phyloP scores from a whole-genome alignment of 2,797 vertebrate genomes.

The Anguilla obscura region DNA sequence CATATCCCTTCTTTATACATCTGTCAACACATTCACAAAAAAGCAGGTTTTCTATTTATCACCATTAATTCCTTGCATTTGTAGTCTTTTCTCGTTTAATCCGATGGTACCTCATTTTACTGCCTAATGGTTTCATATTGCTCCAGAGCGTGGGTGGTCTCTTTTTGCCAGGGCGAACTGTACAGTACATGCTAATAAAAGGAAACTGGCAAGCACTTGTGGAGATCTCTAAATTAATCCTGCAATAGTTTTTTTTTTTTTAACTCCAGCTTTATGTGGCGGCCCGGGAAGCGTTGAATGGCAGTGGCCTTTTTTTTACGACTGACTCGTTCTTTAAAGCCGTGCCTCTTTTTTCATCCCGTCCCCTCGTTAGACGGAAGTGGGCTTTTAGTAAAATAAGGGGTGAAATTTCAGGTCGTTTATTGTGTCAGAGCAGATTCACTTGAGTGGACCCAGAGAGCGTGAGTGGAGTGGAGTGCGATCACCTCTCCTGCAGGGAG shows the following conservation, averaged over 20 bases:
- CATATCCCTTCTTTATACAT: not conserved
- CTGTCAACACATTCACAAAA: not conserved
- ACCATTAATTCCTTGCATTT: not conserved
- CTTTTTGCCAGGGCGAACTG: not conserved
- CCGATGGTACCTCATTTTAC: not conserved
- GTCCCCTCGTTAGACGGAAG: not conserved
- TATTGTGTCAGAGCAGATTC: not conserved
- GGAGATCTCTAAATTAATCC: slow-evolving; percentile 13
- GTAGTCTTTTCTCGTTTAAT: not conserved
- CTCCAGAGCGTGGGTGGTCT: not conserved
- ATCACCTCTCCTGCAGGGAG: not conserved
- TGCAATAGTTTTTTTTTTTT: not conserved
- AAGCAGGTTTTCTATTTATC: not conserved
- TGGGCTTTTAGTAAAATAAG: slow-evolving; percentile 9
- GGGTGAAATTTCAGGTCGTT: not conserved
- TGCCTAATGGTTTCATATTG: not conserved
- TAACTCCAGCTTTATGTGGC: not conserved
- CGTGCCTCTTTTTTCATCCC: not conserved
- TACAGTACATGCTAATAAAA: not conserved
- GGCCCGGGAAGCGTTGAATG: not conserved
- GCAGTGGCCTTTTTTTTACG: not conserved
- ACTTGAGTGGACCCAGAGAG: not conserved
- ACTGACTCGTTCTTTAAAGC: not conserved
- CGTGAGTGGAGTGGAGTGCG: not conserved
- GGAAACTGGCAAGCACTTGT: slow-evolving; percentile 4